Conservation (phyloP, 2,113 vertebrate species). For the Tragelaphus strepsiceros region DNA sequence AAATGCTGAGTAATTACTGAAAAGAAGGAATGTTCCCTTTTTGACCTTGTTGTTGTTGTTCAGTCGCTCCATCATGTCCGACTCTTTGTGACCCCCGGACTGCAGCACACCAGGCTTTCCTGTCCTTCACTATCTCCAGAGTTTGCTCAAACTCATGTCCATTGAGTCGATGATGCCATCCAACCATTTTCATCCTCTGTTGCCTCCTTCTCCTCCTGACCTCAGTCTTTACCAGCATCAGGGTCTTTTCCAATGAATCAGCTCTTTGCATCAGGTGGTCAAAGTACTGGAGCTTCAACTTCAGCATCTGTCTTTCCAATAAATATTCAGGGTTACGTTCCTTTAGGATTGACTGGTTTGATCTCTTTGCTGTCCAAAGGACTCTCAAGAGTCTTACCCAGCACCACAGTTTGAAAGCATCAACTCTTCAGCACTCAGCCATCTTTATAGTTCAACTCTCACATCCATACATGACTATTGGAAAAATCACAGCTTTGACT, state of each 20-base stretch:
- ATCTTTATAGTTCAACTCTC: background rate
- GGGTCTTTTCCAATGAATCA: background rate
- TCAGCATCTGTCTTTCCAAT: background rate
- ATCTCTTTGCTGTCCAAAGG: background rate
- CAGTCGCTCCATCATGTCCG: rapidly evolving
- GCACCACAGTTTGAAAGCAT: background rate
- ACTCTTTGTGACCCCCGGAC: background rate
- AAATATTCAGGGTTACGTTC: background rate
- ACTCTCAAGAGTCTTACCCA: background rate
- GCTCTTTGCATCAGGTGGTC: background rate
- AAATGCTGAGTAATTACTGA: background rate
- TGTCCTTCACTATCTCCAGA: background rate
- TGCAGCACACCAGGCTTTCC: background rate
- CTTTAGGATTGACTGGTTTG: background rate
- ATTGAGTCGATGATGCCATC: background rate
- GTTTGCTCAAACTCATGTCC: background rate
- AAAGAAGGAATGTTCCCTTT: background rate
- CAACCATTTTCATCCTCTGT: background rate
- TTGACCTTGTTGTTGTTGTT: background rate
- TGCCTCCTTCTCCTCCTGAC: background rate
- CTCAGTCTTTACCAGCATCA: background rate
- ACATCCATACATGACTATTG: background rate
- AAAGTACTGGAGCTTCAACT: background rate
- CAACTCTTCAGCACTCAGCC: background rate
- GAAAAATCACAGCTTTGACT: background rate